Base-by-base conservation (phyloP, 2,797 vertebrate species). In the Peromyscus melanophrys region DNA sequence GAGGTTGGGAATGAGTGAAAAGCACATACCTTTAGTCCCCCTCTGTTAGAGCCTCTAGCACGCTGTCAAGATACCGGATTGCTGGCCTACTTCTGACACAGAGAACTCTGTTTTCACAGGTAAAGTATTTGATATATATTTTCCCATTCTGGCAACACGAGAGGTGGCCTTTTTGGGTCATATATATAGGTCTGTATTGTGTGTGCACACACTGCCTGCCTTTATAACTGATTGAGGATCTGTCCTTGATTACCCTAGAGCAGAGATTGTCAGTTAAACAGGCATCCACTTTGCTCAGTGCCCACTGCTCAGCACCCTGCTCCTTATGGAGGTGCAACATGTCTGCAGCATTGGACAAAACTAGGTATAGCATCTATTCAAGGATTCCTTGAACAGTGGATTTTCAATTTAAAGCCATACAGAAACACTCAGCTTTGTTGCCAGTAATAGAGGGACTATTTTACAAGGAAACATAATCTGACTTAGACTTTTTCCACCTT, bases 111-210 rank as follows among this genome's bases (percentile, higher is more conserved):
- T 97, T 93, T 89, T 92, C 88, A 73, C 59, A 95, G 88, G 95
- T 77, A 55, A 93, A 81, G 89, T 37, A 92, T 97, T 95, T 97
- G 94, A 96, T 95, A 96, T 37, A 84, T 71, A 85, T 82, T 97
- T 96, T 92, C 92, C 97, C 92, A 90, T 96, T 92, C 85, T 91
- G 93, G 83, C 90, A 96, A 92, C 67, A 71, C 0, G 14, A 95
- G 63, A 8, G 3, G 81, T 85, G 89, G 82, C 90, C 94, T 97
- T 96, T 97, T 96, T 92, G 94, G 95, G 92, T 97, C 96, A 98
- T 49, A 85, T 94, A 97, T 96, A 81, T 96, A 97, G 96, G 95
- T 96, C 97, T 96, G 63, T 96, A 88, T 94, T 96, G 95, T 88
- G 91, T 78, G 95, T 96, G 90, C 86, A 80, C 31, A 59, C 55